Base-by-base conservation (phyloP, 1,140 invertebrate species). In the Mycetomoellerius zeteki region DNA sequence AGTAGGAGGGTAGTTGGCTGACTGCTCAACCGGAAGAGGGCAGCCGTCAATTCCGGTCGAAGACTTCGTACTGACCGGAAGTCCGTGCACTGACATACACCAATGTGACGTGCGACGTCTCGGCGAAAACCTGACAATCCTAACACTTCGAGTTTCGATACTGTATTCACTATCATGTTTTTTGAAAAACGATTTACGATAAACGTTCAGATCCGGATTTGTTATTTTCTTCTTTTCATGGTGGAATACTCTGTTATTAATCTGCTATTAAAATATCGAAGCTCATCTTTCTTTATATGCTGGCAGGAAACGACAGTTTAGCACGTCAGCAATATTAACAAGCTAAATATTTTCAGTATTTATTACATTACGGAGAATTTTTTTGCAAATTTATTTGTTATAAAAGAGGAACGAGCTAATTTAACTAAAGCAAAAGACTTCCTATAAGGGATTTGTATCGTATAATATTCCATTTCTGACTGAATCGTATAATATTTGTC, bases 1-100 rank as follows among this genome's bases (percentile, higher is more conserved):
- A 91, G 78, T 77, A 86, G 86, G 81, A 87, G 84, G 84, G 86
- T 62, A 90, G 91, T 91, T 92, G 91, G 91, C 62, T 87, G 87
- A 72, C 65, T 86, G 84, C 21, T 92, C 90, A 73, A 90, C 81
- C 86, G 91, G 87, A 92, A 92, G 86, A 86, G 76, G 50, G 62
- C 85, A 77, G 56, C 69, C 84, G 71, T 89, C 87, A 88, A 89
- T 86, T 86, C 84, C 85, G 58, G 64, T 87, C 69, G 52, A 54
- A 60, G 67, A 50, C 50, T 81, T 85, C 27, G 50, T 77, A 16
- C 88, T 77, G 52, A 65, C 30, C 88, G 67, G 58, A 89, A 84
- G 54, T 58, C 56, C 30, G 50, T 21, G 24, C 67, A 67, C 43
- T 24, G 43, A 14, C 27, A 12, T 43, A 47, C 30, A 60, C 60